These are phyloP conservation scores for Punctoribates punctum DNA, from an alignment of 2,888 invertebrate species.

Conservation along the genomic window DNA sequence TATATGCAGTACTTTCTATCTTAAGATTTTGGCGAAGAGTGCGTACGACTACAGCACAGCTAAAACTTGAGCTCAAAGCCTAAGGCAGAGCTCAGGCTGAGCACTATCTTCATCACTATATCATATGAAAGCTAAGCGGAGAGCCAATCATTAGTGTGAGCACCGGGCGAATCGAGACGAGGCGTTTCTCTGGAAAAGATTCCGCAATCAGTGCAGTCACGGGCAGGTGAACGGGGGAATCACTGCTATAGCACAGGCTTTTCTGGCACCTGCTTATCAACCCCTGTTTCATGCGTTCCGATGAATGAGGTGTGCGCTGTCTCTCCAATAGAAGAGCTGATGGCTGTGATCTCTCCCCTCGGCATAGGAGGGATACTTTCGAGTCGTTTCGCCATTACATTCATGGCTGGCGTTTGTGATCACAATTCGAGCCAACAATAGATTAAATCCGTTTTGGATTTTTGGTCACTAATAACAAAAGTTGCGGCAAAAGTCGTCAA, in stretches of 20 bases:
- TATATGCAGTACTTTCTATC: too few species aligned
- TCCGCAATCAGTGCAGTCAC: slow-evolving; percentile 35
- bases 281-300: background rate
- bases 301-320: slow-evolving; percentile 29
- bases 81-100: slow-evolving; percentile 30
- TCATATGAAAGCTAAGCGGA: slow-evolving; percentile 11
- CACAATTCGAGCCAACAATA: slow-evolving; percentile 25
- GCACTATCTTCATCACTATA: slow-evolving; percentile 27
- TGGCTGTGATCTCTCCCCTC: slow-evolving; percentile 3
- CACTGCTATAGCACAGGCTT: background rate
- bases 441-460: slow-evolving; percentile 26
- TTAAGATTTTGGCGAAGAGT: too few species aligned
- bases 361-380: slow-evolving; percentile 27
- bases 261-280: slow-evolving; percentile 21
- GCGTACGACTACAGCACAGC: background rate
- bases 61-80: background rate
- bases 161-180: slow-evolving; percentile 12
- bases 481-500: slow-evolving; percentile 11
- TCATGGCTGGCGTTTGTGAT: slow-evolving; percentile 33
- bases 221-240: slow-evolving; percentile 33
- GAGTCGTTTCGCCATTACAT: slow-evolving; percentile 32
- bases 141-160: slow-evolving; percentile 33
- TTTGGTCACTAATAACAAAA: slow-evolving; percentile 32
- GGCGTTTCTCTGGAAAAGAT: slow-evolving; percentile 4
- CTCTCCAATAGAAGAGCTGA: slow-evolving; percentile 26